Evolutionary conservation across 2,888 invertebrate species (phyloP), one percentile per base, ranked within the genome.

Genomic region (Maniola hyperantus): DNA sequence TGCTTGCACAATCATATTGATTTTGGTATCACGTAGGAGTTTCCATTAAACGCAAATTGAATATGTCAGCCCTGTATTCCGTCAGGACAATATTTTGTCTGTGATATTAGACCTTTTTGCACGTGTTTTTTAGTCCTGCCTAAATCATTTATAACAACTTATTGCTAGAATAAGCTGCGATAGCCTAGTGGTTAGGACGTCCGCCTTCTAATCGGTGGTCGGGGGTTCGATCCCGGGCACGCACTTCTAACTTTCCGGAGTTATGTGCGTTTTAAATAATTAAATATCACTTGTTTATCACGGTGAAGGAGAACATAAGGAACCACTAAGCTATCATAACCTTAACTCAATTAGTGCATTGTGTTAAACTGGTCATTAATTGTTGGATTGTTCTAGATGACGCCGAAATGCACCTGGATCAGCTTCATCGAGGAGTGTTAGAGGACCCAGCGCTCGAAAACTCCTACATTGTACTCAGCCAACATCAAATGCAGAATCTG

Each of bases 401-500:
- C 13, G 78, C 78, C 15, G 90, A 89, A 34, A 79, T 82, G 57
- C 89, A 89, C 61, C 68, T 91, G 73, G 90, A 89, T 72, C 88
- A 89, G 67, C 76, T 88, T 4, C 90, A 89, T 65, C 84, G 90
- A 42, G 90, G 86, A 0, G 89, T 89, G 11, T 72, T 91, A 39
- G 87, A 88, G 67, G 88, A 87, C 42, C 85, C 86, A 0, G 82
- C 76, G 1, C 74, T 83, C 4, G 87, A 87, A 18, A 85, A 89
- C 64, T 85, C 88, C 0, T 92, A 91, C 74, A 85, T 91, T 44
- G 91, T 92, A 0, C 81, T 91, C 10, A 91, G 91, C 68, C 91
- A 91, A 75, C 91, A 91, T 77, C 91, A 91, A 81, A 90, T 91
- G 91, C 91, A 91, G 77, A 91, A 91, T 62, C 79, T 89, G 50